Evolutionary conservation across 2,797 vertebrate species (phyloP).

Genomic region (Alectoris magna): DNA sequence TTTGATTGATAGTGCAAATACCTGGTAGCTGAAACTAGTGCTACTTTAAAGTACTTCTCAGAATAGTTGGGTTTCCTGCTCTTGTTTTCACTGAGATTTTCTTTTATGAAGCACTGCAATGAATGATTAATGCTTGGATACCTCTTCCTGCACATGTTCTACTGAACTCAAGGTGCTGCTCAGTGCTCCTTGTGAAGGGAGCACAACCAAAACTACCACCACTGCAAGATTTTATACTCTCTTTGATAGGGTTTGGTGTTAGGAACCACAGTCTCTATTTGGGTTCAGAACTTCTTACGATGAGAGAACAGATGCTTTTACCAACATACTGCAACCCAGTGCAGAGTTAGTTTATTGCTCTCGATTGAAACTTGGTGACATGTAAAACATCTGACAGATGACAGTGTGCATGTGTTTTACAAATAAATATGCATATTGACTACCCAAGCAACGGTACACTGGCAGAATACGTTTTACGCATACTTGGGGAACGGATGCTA

Average conservation of each 20-base stretch:
- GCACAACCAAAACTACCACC: conserved; percentile 2
- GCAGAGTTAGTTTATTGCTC: conserved; percentile 1
- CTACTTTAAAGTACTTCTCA: neutral
- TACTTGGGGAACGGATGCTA: neutral
- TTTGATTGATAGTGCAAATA: conserved; percentile 64
- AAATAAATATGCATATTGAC: conserved; percentile 53
- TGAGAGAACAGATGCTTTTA: neutral
- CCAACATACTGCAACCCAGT: neutral
- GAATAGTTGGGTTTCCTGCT: conserved; percentile 39
- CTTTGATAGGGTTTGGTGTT: neutral
- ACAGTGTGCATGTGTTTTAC: conserved; percentile 33
- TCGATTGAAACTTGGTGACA: conserved; percentile 15
- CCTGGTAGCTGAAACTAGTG: conserved; percentile 18
- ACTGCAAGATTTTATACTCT: neutral
- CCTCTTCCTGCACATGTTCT: conserved; percentile 1
- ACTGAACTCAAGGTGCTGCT: conserved; percentile 18
- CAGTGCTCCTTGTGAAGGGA: neutral
- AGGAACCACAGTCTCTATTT: neutral
- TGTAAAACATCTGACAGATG: conserved; percentile 41
- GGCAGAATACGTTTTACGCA: conserved; percentile 29
- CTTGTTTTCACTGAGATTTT: conserved; percentile 31
- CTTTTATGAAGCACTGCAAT: neutral
- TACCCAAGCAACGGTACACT: conserved; percentile 4
- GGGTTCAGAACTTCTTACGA: neutral
- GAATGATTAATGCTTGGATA: conserved; percentile 57